phyloP scores from a whole-genome alignment of 2,888 invertebrate species.

The Eudasyphora cyanicolor region DNA sequence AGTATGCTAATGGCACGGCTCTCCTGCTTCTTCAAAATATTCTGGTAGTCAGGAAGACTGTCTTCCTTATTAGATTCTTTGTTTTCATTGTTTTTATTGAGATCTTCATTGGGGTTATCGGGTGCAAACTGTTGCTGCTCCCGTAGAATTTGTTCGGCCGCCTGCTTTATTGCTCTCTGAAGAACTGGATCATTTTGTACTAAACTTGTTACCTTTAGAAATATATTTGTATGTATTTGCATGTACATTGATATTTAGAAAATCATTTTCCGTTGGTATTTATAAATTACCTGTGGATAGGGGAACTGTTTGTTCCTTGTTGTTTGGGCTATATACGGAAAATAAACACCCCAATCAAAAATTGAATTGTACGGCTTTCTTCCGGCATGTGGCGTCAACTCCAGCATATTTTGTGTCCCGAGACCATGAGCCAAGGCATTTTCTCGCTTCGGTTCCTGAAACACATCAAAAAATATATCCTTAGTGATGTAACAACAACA shows the following conservation, averaged over 20 bases:
- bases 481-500: slow-evolving; percentile 11
- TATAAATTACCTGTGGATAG: slow-evolving; percentile 84
- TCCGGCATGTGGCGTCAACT: slow-evolving; percentile 83
- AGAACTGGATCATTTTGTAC: slow-evolving; percentile 86
- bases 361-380: slow-evolving; percentile 81
- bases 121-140: slow-evolving; percentile 77
- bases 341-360: slow-evolving; percentile 83
- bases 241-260: background rate
- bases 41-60: slow-evolving; percentile 75
- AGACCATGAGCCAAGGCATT: slow-evolving; percentile 74
- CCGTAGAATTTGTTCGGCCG: slow-evolving; percentile 83
- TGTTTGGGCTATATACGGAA: slow-evolving; percentile 85
- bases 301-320: slow-evolving; percentile 84
- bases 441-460: slow-evolving; percentile 75
- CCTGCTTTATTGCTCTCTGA: slow-evolving; percentile 86
- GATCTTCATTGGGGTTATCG: slow-evolving; percentile 50
- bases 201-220: slow-evolving; percentile 75
- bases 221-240: background rate
- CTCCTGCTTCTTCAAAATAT: slow-evolving; percentile 83
- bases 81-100: slow-evolving; percentile 46
- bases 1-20: slow-evolving; percentile 86
- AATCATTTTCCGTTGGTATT: background rate
- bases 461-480: slow-evolving; percentile 31
- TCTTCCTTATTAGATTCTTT: slow-evolving; percentile 13
- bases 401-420: slow-evolving; percentile 82